Evolutionary conservation across 1,140 invertebrate species (phyloP), one percentile per base, ranked within the genome.

Genomic region (Penaeus chinensis): DNA sequence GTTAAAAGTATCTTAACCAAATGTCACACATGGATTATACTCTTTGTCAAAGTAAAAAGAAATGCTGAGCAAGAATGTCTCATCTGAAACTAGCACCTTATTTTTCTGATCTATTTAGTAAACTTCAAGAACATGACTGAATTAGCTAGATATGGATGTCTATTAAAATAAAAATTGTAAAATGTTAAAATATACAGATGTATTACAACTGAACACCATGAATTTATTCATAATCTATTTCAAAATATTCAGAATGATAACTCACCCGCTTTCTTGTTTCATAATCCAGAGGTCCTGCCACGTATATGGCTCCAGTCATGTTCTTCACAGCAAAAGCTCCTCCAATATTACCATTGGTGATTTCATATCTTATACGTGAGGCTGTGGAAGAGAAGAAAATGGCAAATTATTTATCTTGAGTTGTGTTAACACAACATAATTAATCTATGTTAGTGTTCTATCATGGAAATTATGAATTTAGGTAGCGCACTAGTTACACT

Each of bases 311-410:
- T 89, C 98, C 98, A 88, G 97, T 98, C 95, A 97, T 97, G 92
- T 98, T 98, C 93, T 99, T 98, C 89, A 99, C 97, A 88, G 97
- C 97, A 93, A 99, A 99, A 60, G 97, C 97, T 91, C 97, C 97
- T 89, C 97, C 97, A 94, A 98, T 96, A 95, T 99, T 99, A 94
- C 98, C 98, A 95, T 97, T 97, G 92, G 97, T 98, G 93, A 99
- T 99, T 95, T 98, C 97, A 94, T 99, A 99, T 94, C 97, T 96
- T 95, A 99, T 98, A 95, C 96, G 96, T 93, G 98, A 98, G 92
- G 97, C 98, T 99, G 94, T 85, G 95, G 24, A 62, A 62, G 7
- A 83, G 62, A 37, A 22, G 37, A 62, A 78, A 84, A 22, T n/a
- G 74, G 20, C 22, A n/a, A 37, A 5, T 24, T 66, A 74, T 78